Conservation (phyloP, 37 sponge, comb jelly and placozoan species). For the Bolinopsis microptera region DNA sequence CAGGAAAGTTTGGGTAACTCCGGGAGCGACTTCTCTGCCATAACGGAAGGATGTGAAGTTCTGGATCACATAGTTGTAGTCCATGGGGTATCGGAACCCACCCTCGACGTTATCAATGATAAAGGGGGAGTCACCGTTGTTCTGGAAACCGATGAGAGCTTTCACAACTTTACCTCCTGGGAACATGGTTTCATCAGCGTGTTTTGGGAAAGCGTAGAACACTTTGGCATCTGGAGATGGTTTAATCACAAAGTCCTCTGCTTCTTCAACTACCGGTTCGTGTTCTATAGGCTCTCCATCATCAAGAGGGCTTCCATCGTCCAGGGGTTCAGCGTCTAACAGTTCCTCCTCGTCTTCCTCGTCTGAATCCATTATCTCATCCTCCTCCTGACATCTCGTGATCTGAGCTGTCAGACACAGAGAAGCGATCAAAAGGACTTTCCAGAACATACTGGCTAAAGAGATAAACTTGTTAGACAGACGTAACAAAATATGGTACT, state of each 20-base stretch:
- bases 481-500: too few relatives aligned
- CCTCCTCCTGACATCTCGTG: neutral
- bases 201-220: slow-evolving; percentile 72
- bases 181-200: slow-evolving; percentile 38
- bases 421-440: slow-evolving; percentile 15
- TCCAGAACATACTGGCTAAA: slow-evolving; percentile 42
- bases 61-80: slow-evolving; percentile 89
- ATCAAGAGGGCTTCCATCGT: slow-evolving; percentile 23
- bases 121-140: slow-evolving; percentile 49
- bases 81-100: slow-evolving; percentile 79
- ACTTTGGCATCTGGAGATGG: slow-evolving; percentile 76
- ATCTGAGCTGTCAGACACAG: neutral
- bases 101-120: slow-evolving; percentile 66
- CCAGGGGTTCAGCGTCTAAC: neutral
- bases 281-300: neutral
- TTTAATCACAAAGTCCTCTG: slow-evolving; percentile 75
- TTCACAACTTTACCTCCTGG: slow-evolving; percentile 56
- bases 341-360: neutral
- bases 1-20: slow-evolving; percentile 46
- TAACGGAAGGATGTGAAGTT: slow-evolving; percentile 74
- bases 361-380: neutral
- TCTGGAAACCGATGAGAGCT: slow-evolving; percentile 62
- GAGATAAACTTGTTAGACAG: too few relatives aligned
- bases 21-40: slow-evolving; percentile 18
- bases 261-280: slow-evolving; percentile 79